Conservation (phyloP, 2,113 vertebrate genomes). For the Loxodonta africana region DNA sequence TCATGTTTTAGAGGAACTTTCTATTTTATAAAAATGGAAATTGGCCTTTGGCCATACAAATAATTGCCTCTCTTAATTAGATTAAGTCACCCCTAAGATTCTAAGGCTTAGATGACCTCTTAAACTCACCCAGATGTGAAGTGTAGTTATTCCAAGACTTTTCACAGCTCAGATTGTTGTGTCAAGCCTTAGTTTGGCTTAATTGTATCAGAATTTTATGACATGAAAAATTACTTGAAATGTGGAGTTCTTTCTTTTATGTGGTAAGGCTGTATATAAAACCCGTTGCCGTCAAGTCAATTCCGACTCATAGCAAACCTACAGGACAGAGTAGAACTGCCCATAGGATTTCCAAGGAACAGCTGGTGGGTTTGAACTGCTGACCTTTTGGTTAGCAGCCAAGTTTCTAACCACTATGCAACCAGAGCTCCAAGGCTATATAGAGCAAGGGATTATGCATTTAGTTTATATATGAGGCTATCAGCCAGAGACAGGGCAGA, state of each 20-base stretch:
- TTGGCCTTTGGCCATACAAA: background rate
- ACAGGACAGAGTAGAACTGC: too few species aligned
- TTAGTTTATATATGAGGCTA: background rate
- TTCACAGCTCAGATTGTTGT: background rate
- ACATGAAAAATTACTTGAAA: background rate
- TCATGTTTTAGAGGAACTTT: background rate
- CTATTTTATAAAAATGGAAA: slow-evolving; percentile 35
- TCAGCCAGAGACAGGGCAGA: background rate
- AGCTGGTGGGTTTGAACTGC: too few species aligned
- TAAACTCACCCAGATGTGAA: background rate
- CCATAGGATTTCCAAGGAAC: too few species aligned
- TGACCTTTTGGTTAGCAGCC: too few species aligned
- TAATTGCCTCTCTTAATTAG: background rate
- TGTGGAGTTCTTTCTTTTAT: background rate
- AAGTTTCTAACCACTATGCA: too few species aligned
- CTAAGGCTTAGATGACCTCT: background rate
- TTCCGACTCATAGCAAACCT: too few species aligned
- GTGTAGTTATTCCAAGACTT: background rate
- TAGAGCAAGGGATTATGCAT: background rate
- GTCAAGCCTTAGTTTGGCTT: background rate
- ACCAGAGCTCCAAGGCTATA: background rate
- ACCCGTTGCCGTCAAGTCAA: too few species aligned
- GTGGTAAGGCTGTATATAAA: background rate
- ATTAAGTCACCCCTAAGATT: background rate
- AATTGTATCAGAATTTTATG: background rate